Evolutionary conservation across 1,140 invertebrate genomes (phyloP), one percentile per base, ranked within the genome.

Genomic region (Zophobas atratus): DNA sequence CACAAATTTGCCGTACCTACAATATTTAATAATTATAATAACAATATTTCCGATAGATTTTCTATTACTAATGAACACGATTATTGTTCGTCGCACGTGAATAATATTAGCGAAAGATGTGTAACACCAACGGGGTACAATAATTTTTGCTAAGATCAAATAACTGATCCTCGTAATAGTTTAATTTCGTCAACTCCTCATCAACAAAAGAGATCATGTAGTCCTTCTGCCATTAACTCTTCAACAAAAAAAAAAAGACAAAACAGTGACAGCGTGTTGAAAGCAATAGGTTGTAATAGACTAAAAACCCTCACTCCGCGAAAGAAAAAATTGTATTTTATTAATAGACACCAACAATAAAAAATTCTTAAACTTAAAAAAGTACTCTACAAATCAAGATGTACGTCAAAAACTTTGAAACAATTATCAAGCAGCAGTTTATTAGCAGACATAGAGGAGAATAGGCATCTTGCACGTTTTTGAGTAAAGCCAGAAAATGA

Each of bases 251-350:
- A 46, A 20, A 20, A 20, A 3, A 46, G 8, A 46, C 8, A 46
- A 46, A 46, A 46, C 43, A 46, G 8, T 46, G 43, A 8, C 43
- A 8, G 43, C 4, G 34, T 60, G 8, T 34, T 70, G 67, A 38
- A 70, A 38, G 39, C 1, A 39, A 70, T 70, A 38, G 33, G 3
- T 3, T 56, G 67, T 70, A 43, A 1, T 20, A 36, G 35, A 36
- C 8, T 39, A 60, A 5, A 34, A 20, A 34, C 2, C 2, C 39
- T 70, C 2, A 70, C 67, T n/a, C 67, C 67, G 8, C 5, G 67
- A 39, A 70, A 70, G 39, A 5, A 2, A 41, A 70, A 41, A 41
- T 41, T 70, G 39, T 70, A 70, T 70, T 38, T 6, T 60, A n/a
- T 8, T 33, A 41, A 70, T 38, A 36, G 43, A 70, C n/a, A 38